Evolutionary conservation across 1,140 invertebrate genomes (phyloP).

Genomic region (Papilio polyxenes): DNA sequence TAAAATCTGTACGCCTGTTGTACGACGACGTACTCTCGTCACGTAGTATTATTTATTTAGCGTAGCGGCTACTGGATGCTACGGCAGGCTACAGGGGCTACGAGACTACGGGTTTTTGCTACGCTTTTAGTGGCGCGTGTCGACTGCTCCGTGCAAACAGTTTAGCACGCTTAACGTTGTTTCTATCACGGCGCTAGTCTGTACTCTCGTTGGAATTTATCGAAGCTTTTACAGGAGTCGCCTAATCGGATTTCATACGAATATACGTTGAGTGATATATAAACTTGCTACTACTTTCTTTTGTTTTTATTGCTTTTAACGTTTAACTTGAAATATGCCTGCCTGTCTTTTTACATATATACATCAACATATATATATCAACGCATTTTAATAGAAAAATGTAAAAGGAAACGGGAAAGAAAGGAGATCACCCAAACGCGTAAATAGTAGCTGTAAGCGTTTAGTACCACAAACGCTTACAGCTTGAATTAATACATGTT

Average conservation of each 20-base stretch:
- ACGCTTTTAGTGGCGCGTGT: conserved; percentile 62
- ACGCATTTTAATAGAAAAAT: background rate
- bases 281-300: background rate
- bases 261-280: background rate
- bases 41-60: conserved; percentile 76
- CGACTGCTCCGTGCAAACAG: conserved; percentile 64
- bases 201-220: conserved; percentile 30
- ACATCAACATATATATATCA: no score
- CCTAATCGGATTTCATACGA: background rate
- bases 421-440: background rate
- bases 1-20: conserved; percentile 32
- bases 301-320: background rate
- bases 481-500: background rate
- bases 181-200: conserved; percentile 46
- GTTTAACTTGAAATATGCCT: no score
- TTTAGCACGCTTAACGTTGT: conserved; percentile 63
- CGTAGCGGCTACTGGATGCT: conserved; percentile 51
- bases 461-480: background rate
- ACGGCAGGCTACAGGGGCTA: background rate
- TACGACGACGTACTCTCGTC: conserved; percentile 53
- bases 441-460: no score
- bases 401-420: background rate
- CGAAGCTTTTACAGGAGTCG: conserved; percentile 17
- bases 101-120: conserved; percentile 56
- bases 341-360: background rate